Percentiles rank a stretch among this genome's conserved stretches.
phyloP scores from a whole-genome alignment of 2,888 invertebrate species.

The Nipponacmea schrenckii region DNA sequence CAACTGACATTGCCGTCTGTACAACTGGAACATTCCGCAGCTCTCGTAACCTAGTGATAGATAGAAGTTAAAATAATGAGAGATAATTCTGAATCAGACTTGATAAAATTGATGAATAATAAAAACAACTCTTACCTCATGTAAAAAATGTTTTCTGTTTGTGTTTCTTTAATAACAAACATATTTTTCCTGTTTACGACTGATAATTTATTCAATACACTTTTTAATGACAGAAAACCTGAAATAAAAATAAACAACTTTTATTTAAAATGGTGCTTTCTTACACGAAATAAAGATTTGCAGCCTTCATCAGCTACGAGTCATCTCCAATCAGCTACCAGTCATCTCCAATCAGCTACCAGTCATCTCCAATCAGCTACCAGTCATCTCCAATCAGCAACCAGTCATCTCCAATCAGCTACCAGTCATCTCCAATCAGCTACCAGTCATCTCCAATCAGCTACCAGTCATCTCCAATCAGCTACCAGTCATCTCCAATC shows the following conservation, averaged over 20 bases:
- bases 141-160: conserved; percentile 61
- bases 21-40: background rate
- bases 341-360: too few species aligned
- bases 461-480: too few species aligned
- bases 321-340: too few species aligned
- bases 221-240: conserved; percentile 73
- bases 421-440: too few species aligned
- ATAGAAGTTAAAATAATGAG: too few species aligned
- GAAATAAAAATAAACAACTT: conserved; percentile 22
- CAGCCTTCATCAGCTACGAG: background rate
- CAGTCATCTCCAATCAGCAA: too few species aligned
- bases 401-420: too few species aligned
- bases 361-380: too few species aligned
- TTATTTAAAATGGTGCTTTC: background rate
- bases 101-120: too few species aligned
- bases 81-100: too few species aligned
- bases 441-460: too few species aligned
- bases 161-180: conserved; percentile 79
- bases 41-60: background rate
- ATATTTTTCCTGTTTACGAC: conserved; percentile 80
- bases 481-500: too few species aligned
- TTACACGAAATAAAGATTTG: background rate
- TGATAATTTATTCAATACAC: conserved; percentile 77
- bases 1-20: background rate
- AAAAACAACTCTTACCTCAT: conserved; percentile 45